Evolutionary conservation across 1,140 invertebrate species (phyloP), one percentile per base, ranked within the genome.

Genomic region (Drosophila insularis): DNA sequence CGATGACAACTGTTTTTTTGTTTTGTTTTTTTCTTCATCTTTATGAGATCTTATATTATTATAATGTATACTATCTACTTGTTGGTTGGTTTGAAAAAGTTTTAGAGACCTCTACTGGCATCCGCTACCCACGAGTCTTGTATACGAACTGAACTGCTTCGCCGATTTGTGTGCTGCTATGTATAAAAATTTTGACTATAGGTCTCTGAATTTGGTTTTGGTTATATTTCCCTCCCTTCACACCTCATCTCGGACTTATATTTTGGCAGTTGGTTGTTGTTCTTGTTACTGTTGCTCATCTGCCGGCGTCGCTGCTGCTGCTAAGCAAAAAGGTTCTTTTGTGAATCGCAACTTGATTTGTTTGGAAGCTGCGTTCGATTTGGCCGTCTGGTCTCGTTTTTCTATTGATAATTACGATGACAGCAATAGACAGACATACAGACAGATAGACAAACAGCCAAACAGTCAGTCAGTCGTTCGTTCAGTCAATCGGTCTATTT

Each of bases 81-180:
- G 32, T 35, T 10, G 17, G 40, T 13, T 31, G 46, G 58, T 39
- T 46, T 50, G 68, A 58, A 68, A 46, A 70, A 74, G 68, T 17
- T 11, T 50, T 8, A 89, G 71, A 89, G 63, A 86, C 80, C 80
- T 84, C 79, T 79, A 80, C 71, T 90, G 71, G 74, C 90, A 91
- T 91, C 90, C 90, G 90, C 84, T 89, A 89, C 79, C 79, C 87
- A 91, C 90, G 90, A 91, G 82, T 90, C 79, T 91, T 89, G 89
- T 91, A 89, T 90, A 86, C 90, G 77, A 78, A 91, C 90, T 91
- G 90, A 91, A 78, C 90, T 89, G 74, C 73, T 86, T 67, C 63
- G 72, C 61, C 74, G 74, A 78, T 71, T 59, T 76, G 73, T 86
- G 74, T 73, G 77, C 72, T 40, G 77, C 90, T 91, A 91, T 90